Percentiles rank a stretch among this genome's conserved stretches.
phyloP scores from a whole-genome alignment of 2,797 vertebrate genomes.

The Potorous gilbertii region DNA sequence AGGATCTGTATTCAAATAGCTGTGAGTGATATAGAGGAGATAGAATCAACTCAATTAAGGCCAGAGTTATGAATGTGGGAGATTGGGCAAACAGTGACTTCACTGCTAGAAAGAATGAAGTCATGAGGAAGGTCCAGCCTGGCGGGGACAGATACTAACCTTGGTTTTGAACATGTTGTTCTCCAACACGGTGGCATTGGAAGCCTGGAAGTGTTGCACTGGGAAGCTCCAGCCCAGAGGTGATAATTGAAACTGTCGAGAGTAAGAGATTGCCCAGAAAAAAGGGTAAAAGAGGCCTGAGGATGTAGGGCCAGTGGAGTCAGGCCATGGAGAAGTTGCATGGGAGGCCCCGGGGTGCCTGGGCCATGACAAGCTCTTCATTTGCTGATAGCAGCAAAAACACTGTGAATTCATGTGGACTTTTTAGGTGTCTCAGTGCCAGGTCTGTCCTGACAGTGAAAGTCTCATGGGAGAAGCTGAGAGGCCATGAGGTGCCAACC shows the following conservation, averaged over 20 bases:
- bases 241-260: background rate
- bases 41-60: background rate
- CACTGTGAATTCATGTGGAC: background rate
- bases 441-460: background rate
- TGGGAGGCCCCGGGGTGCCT: background rate
- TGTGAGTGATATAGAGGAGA: background rate
- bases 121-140: background rate
- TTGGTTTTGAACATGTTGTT: background rate
- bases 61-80: background rate
- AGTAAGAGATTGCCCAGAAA: background rate
- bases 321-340: background rate
- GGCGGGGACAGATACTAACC: background rate
- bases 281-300: background rate
- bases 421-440: background rate
- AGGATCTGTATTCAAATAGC: background rate
- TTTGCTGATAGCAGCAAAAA: background rate
- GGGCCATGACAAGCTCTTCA: background rate
- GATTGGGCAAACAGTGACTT: background rate
- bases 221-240: too few relatives aligned
- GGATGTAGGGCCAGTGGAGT: background rate
- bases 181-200: background rate
- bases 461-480: background rate
- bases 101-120: background rate
- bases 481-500: background rate
- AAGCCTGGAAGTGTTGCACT: background rate